Evolutionary conservation across 2,888 invertebrate genomes (phyloP), one percentile per base, ranked within the genome.

Genomic region (Ennomos erosarius): DNA sequence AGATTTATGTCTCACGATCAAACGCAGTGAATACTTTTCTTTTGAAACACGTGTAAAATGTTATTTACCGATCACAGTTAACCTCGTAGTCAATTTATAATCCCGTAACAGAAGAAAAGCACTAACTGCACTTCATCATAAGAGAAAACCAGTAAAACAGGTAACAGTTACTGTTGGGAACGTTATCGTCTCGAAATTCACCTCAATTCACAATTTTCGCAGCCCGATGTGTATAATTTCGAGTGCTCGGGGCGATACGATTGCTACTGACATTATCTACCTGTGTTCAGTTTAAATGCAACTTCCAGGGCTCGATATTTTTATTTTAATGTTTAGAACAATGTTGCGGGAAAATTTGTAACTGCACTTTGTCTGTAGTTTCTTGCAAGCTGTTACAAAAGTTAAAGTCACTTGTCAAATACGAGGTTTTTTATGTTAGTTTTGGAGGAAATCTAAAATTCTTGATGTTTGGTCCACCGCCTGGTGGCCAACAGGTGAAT

Each of bases 191-290:
- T 69, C 62, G 71, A 71, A 75, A 68, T 75, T 77, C 70, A 67
- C 72, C 73, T 69, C 78, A 73, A 75, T 79, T 77, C 68, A 68
- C 70, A 70, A 71, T 77, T 78, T 78, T 71, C 72, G 47, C 61
- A 44, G 39, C 50, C 47, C 74, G 69, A 70, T 71, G 73, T 79
- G 75, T 80, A 78, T 78, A 81, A 81, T 81, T 80, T 73, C 66
- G 72, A 68, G 67, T 72, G 71, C 82, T 74, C 69, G 67, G 54
- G 78, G 82, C 80, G 56, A 71, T 67, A 60, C 79, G 77, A 78
- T 82, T 82, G 81, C 74, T 68, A 73, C 74, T 82, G 87, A 85
- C 86, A 79, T 77, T 86, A 87, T 87, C 87, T 78, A 76, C 75
- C 77, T 74, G 74, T 70, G 71, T 69, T 70, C 78, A 71, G 71